These are phyloP conservation scores for Halcyon chelicuti DNA, from an alignment of 2,797 vertebrate genomes.

Conservation along the genomic window DNA sequence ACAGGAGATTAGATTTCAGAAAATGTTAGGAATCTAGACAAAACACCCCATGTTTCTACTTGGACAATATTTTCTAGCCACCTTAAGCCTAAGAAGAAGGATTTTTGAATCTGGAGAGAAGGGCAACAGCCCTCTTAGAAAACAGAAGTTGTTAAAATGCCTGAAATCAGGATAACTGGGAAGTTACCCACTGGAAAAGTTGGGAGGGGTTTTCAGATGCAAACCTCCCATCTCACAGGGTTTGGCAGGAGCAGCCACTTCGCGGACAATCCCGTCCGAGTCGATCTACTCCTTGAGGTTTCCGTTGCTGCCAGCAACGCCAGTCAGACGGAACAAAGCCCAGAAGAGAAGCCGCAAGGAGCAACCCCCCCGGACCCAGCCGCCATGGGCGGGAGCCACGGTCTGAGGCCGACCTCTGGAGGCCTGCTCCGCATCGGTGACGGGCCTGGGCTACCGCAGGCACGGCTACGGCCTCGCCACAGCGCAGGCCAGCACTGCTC, in stretches of 20 bases:
- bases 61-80: neutral
- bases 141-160: neutral
- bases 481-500: neutral
- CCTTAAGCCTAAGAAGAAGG: neutral
- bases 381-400: rapidly evolving
- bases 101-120: neutral
- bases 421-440: neutral
- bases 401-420: conserved; percentile 65
- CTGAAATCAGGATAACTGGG: neutral
- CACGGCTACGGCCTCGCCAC: rapidly evolving
- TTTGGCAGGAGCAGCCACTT: neutral
- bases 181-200: neutral
- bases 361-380: neutral
- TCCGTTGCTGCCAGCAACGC: neutral
- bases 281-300: rapidly evolving
- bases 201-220: neutral
- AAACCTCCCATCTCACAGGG: neutral
- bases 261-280: neutral
- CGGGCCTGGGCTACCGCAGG: neutral
- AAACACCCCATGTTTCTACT: neutral
- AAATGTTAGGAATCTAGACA: neutral
- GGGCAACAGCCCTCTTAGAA: neutral
- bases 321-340: neutral
- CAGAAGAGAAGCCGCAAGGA: neutral
- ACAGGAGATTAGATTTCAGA: neutral